Percentiles rank a stretch among this genome's conserved stretches.
phyloP scores from a whole-genome alignment of 2,113 vertebrate genomes.

The Trichomycterus rosablanca region DNA sequence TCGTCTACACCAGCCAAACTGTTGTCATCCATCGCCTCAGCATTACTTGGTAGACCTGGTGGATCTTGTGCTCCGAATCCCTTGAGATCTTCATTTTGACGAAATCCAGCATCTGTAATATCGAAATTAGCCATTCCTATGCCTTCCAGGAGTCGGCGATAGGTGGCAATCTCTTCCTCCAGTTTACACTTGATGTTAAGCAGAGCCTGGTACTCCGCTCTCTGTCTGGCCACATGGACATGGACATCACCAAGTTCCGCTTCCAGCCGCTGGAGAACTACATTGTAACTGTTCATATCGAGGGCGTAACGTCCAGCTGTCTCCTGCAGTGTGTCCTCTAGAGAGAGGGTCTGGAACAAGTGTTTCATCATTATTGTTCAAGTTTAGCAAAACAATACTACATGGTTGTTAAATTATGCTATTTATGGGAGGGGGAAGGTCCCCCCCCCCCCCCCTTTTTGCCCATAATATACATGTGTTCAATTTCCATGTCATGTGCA shows the following conservation, averaged over 20 bases:
- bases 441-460: no score
- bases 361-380: not conserved
- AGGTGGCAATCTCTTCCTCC: constrained; percentile 91
- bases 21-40: constrained; percentile 18
- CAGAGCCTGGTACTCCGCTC: constrained; percentile 73
- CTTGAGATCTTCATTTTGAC: constrained; percentile 23
- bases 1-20: not conserved
- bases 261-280: constrained; percentile 68
- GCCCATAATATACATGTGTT: no score
- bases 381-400: no score
- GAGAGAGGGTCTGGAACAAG: constrained; percentile 68
- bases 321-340: constrained; percentile 74
- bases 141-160: constrained; percentile 84
- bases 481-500: no score
- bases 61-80: constrained; percentile 11
- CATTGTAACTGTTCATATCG: constrained; percentile 74
- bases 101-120: constrained; percentile 38
- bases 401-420: no score
- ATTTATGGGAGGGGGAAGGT: no score
- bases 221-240: constrained; percentile 65
- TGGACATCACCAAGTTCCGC: constrained; percentile 70
- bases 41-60: constrained; percentile 43
- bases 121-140: constrained; percentile 26
- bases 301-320: constrained; percentile 59
- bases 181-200: constrained; percentile 86